phyloP scores from a whole-genome alignment of 2,797 vertebrate genomes.

The Todus mexicanus region DNA sequence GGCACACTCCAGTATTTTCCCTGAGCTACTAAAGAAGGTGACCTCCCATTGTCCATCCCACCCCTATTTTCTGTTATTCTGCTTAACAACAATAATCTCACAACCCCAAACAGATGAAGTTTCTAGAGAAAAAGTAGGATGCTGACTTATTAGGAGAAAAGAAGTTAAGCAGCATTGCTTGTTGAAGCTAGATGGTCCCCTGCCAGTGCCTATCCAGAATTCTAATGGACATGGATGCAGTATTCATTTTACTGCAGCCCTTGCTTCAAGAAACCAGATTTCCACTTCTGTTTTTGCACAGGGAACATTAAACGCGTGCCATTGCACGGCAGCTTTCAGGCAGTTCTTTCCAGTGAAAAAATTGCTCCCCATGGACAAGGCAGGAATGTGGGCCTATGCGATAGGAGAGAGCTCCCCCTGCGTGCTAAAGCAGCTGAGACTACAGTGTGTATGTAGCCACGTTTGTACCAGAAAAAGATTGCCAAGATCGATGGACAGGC shows the following conservation, averaged over 20 bases:
- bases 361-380: neutral
- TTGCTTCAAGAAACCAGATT: neutral
- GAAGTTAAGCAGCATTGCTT: neutral
- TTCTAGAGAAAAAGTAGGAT: neutral
- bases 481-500: rapidly evolving
- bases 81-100: neutral
- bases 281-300: neutral
- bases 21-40: neutral
- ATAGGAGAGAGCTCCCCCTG: constrained; percentile 45
- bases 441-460: rapidly evolving
- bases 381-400: neutral
- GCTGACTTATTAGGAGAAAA: neutral
- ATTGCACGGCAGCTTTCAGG: neutral
- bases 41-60: neutral
- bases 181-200: neutral
- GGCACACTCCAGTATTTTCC: neutral
- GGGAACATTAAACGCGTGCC: neutral
- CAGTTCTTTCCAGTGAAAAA: neutral
- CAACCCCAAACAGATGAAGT: neutral
- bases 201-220: neutral
- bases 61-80: neutral
- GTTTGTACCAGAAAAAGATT: neutral
- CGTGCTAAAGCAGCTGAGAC: neutral
- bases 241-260: neutral
- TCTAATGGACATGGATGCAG: neutral